Evolutionary conservation across 2,888 invertebrate species (phyloP), one percentile per base, ranked within the genome.

Genomic region (Odontomyia ornata): DNA sequence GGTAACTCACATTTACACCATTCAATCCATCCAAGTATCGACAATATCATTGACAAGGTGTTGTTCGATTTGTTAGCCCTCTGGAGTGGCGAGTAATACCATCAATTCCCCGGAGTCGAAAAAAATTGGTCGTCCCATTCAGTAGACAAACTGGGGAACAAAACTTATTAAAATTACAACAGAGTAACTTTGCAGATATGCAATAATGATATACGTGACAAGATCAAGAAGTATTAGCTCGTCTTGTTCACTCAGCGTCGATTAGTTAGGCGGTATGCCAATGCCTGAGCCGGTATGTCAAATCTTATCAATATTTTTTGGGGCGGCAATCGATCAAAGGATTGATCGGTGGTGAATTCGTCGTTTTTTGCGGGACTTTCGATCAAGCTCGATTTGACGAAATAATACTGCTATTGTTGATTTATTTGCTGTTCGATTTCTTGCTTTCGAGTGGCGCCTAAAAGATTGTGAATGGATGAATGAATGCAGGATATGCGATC

Each of bases 161-260:
- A 43, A n/a, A 75, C 79, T 79, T 79, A 79, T 79, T 79, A 77
- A 79, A 77, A 79, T 77, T 75, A 64, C 64, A 77, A 72, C 47
- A 56, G 65, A 28, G 77, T 75, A 60, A 15, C 75, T 57, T 75
- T 47, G 71, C 64, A 77, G 75, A 78, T 77, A 78, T 78, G 78
- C 78, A 78, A 75, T 78, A 78, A 77, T 79, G 62, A 79, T 60
- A 57, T 62, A 79, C 79, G 79, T 79, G 79, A 79, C 79, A 72
- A 77, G 77, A 78, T 78, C 79, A 47, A 46, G 18, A 28, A 43
- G 65, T 64, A 21, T 18, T 69, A 15, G 65, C 13, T 30, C 18
- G 28, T 65, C 15, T 47, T 47, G 21, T 7, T 3, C 23, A 5
- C 25, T 60, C 9, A 4, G 2, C 25, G 25, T 21, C 7, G 60